These are phyloP conservation scores for Dromaius novaehollandiae DNA, from an alignment of 2,113 vertebrate genomes.

Conservation along the genomic window DNA sequence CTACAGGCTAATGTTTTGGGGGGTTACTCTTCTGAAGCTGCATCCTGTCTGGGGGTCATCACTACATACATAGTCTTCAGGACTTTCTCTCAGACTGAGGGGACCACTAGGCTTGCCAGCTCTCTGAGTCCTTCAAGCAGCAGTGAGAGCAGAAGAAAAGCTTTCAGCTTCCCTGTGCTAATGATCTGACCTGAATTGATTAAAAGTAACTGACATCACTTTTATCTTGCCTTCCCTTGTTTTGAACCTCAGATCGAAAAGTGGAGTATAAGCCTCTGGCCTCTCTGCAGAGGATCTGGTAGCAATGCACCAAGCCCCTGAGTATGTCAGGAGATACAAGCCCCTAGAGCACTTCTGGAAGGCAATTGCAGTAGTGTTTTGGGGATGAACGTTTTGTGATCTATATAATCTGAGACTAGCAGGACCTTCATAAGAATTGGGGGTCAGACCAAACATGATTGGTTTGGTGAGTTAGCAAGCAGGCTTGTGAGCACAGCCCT, in stretches of 20 bases:
- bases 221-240: neutral
- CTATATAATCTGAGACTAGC: neutral
- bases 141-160: neutral
- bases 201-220: neutral
- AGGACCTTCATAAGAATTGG: neutral
- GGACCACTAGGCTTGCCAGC: neutral
- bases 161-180: neutral
- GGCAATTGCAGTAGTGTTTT: neutral
- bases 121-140: neutral
- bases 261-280: neutral
- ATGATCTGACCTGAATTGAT: neutral
- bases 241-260: neutral
- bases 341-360: neutral
- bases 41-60: neutral
- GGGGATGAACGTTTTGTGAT: neutral
- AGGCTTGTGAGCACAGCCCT: neutral
- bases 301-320: neutral
- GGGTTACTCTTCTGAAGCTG: neutral
- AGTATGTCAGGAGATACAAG: neutral
- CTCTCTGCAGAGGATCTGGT: neutral
- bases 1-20: neutral
- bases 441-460: neutral
- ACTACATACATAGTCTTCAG: neutral
- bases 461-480: fast-evolving
- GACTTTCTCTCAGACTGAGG: neutral